Evolutionary conservation across 1,140 invertebrate species (phyloP).

Genomic region (Cydia strobilella): DNA sequence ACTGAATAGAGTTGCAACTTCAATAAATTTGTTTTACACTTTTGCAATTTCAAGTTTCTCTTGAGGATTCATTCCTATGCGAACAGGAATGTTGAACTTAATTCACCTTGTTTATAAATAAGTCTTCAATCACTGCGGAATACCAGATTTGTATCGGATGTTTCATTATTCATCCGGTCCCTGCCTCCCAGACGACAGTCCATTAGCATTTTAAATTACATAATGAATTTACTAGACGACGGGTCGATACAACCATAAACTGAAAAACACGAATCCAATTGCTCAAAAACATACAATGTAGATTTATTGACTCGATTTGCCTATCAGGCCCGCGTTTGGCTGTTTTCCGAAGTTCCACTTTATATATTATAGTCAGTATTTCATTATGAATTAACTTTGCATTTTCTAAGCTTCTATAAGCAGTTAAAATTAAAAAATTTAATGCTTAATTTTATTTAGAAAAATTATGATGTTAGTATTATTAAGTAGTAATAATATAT

Average conservation of each 20-base stretch:
- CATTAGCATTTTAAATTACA: constrained; percentile 70
- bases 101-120: constrained; percentile 33
- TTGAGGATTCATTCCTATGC: constrained; percentile 1
- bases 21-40: constrained; percentile 29
- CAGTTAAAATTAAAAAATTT: not conserved
- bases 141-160: constrained; percentile 52
- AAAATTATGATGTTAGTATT: too few species aligned
- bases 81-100: constrained; percentile 15
- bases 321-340: not conserved
- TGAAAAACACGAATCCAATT: constrained; percentile 21
- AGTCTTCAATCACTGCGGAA: constrained; percentile 45
- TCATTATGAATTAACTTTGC: constrained; percentile 14
- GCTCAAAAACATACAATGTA: constrained; percentile 19
- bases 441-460: not conserved
- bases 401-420: not conserved
- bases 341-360: not conserved
- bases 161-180: constrained; percentile 63
- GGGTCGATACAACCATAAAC: constrained; percentile 26
- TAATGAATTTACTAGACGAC: constrained; percentile 62
- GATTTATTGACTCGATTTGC: constrained; percentile 29
- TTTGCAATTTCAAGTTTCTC: constrained; percentile 27
- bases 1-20: constrained; percentile 16
- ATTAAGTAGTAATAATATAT: too few species aligned
- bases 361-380: not conserved
- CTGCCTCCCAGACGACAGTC: constrained; percentile 52